Base-by-base conservation (phyloP, 2,888 invertebrate species). In the Synanthedon andrenaeformis region DNA sequence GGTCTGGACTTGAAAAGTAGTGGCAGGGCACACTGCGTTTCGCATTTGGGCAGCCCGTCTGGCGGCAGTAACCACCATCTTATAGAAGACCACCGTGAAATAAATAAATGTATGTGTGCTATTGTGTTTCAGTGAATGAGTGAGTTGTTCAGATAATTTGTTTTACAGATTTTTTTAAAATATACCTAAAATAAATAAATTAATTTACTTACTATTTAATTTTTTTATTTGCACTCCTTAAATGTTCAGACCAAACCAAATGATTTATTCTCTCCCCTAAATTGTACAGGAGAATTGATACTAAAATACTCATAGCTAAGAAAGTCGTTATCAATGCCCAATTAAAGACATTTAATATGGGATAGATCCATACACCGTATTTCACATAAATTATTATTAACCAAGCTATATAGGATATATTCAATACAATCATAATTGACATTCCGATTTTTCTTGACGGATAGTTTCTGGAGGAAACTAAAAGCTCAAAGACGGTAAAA, bases 341-440 rank as follows among this genome's bases (percentile, higher is more conserved):
- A 66, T 91, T 90, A 51, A 98, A 76, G 0, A 94, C 90, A 19
- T 92, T 90, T 59, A 97, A 89, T 14, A 98, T 89, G 0, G 97
- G 97, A 73, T 98, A 98, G 0, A 95, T 95, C 97, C 97, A 98
- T 49, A 92, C 82, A 48, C 93, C 92, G 12, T 92, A 91, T 59
- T 89, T 89, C 51, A 88, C 80, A 68, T 92, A 91, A 19, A 94
- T 89, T 41, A 91, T 74, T 64, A 92, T 91, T 51, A 94, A 82
- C 93, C 95, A 96, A 2, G 89, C 61, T 42, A 93, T 74, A 69
- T 96, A 96, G 11, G 79, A 62, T 0, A 89, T 58, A 79, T 91
- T 90, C 64, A 95, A 92, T 0, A 72, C 56, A 8, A 83, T 56
- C 3, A 92, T 79, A 1, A 91, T 84, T 2, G 78, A 62, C 2